Evolutionary conservation across 1,140 invertebrate genomes (phyloP).

Genomic region (Pollicipes pollicipes): DNA sequence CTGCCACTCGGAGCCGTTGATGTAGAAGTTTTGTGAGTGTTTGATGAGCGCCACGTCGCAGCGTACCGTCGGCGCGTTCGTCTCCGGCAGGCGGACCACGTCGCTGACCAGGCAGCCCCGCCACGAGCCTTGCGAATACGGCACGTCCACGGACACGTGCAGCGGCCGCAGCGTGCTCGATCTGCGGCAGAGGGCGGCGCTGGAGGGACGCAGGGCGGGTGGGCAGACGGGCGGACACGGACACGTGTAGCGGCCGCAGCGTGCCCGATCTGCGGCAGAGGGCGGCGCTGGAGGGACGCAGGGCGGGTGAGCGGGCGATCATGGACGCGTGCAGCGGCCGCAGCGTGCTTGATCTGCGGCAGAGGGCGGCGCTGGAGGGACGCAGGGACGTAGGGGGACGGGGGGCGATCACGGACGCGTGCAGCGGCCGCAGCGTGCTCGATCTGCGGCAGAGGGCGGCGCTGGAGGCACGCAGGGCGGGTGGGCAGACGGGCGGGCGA

Average conservation of each 20-base stretch:
- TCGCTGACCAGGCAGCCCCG: constrained; percentile 26
- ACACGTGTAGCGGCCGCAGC: too few species aligned
- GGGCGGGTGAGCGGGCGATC: too few species aligned
- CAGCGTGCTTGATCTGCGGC: constrained; percentile 23
- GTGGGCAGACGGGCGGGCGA: too few species aligned
- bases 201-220: background rate
- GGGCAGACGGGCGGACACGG: background rate
- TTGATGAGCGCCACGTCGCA: constrained; percentile 28
- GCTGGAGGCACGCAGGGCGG: too few species aligned
- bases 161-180: constrained; percentile 22
- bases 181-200: constrained; percentile 13
- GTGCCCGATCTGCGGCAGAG: too few species aligned
- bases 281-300: too few species aligned
- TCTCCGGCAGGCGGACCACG: constrained; percentile 21
- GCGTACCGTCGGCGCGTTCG: constrained; percentile 16
- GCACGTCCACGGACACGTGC: constrained; percentile 20
- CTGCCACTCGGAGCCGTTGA: constrained; percentile 28
- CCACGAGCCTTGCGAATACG: constrained; percentile 30
- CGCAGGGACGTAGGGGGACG: too few species aligned
- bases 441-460: too few species aligned
- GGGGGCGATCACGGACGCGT: too few species aligned
- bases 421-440: too few species aligned
- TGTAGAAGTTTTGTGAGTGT: constrained; percentile 27
- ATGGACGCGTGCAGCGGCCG: constrained; percentile 15
- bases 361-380: too few species aligned